phyloP scores from a whole-genome alignment of 2,113 vertebrate species.

The Carettochelys insculpta region DNA sequence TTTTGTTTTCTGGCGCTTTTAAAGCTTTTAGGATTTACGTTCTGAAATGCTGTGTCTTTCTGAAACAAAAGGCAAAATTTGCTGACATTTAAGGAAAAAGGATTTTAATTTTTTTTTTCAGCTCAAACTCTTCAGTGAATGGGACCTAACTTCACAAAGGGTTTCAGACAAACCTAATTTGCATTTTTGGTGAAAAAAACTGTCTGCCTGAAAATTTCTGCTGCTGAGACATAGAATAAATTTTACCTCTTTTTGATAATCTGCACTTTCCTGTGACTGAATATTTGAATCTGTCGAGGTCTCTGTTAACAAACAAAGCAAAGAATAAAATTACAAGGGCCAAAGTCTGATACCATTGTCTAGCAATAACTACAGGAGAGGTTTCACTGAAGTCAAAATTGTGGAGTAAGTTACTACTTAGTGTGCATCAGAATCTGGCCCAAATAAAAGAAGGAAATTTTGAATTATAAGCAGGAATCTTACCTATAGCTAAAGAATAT shows the following conservation, averaged over 20 bases:
- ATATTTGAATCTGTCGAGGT: not conserved
- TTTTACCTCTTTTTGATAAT: not conserved
- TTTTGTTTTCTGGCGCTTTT: not conserved
- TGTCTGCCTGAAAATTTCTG: not conserved
- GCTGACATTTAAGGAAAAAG: not conserved
- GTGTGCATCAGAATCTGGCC: not conserved
- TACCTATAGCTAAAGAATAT: not conserved
- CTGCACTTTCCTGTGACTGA: not conserved
- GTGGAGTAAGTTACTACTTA: not conserved
- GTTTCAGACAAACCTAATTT: not conserved
- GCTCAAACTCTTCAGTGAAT: not conserved
- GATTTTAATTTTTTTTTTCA: not conserved
- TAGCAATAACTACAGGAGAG: not conserved
- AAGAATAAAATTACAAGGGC: not conserved
- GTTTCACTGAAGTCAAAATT: not conserved
- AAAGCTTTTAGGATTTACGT: not conserved
- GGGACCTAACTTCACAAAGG: not conserved
- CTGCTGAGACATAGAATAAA: not conserved
- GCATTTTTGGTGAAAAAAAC: not conserved
- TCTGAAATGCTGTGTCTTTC: not conserved
- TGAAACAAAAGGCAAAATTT: not conserved
- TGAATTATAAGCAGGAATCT: not conserved
- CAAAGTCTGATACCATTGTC: not conserved
- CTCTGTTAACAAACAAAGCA: conserved; percentile 28
- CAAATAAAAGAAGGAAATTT: not conserved